Conservation (phyloP, 1,140 invertebrate genomes). For the Heterodera schachtii region DNA sequence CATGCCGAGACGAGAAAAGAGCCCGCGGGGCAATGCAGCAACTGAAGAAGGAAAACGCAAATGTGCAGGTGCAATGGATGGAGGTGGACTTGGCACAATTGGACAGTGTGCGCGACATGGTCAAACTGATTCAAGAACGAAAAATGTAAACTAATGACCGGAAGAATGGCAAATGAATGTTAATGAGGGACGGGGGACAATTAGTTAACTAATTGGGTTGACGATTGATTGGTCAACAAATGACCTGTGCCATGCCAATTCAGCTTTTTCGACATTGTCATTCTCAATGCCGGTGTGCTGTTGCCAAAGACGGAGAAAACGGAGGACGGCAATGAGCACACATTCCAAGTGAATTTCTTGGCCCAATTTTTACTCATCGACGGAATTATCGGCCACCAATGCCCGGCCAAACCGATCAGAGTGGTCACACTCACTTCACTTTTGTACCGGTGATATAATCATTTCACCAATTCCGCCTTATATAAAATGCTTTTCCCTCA, state of each 20-base stretch:
- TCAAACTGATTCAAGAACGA: conserved; percentile 15
- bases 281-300: conserved; percentile 44
- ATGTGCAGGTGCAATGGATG: conserved; percentile 21
- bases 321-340: conserved; percentile 31
- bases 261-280: conserved; percentile 39
- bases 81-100: conserved; percentile 33
- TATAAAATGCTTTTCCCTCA: too few relatives aligned
- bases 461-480: not conserved
- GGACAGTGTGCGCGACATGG: conserved; percentile 19
- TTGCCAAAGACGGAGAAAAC: conserved; percentile 30
- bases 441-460: conserved; percentile 11
- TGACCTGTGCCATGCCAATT: not conserved
- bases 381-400: conserved; percentile 23
- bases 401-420: conserved; percentile 10
- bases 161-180: too few relatives aligned
- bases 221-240: too few relatives aligned
- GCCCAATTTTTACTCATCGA: conserved; percentile 42
- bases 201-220: too few relatives aligned
- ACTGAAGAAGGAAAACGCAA: conserved; percentile 16
- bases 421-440: conserved; percentile 45
- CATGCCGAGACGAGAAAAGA: conserved; percentile 36
- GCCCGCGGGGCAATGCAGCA: conserved; percentile 34
- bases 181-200: too few relatives aligned
- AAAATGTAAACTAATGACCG: not conserved
- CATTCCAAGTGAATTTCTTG: conserved; percentile 48